Base-by-base conservation (phyloP, 2,888 invertebrate genomes). In the Nineta flava region DNA sequence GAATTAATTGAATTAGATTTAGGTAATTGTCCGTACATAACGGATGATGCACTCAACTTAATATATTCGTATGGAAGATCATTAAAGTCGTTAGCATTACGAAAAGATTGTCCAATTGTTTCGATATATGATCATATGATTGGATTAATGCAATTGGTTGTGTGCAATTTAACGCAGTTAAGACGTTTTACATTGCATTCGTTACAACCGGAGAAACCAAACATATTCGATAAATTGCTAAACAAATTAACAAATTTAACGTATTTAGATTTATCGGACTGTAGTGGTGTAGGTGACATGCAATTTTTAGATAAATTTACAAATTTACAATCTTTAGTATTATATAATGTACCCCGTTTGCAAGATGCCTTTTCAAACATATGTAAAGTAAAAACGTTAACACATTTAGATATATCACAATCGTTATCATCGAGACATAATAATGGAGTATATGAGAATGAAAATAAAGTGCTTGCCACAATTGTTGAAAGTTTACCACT, bases 381-480 rank as follows among this genome's bases (percentile, higher is more conserved):
- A 58, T 70, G 74, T 52, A 70, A 70, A 44, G 62, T 81, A 57
- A 68, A 64, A 32, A 70, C 71, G 54, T 70, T 76, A 59, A 77
- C 77, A 57, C 83, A 86, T 60, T 69, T 96, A 52, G 95, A 96
- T 67, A 78, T 96, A 55, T 92, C 93, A 0, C 83, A 86, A 56
- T 77, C 75, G 1, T 31, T 15, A 38, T 17, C 16, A 12, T 74
- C 76, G 59, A 76, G 78, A 52, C 77, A 80, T 44, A 76, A 81
- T 55, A 58, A 61, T 32, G 86, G 87, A 5, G 77, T 75, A 53
- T 94, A 83, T 64, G 72, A 75, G 34, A 76, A 82, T 57, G 87
- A 90, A 3, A 87, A 85, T 67, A 72, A 76, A 53, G 71, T 81
- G 31, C 68, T 97, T 40, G 70, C 77, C 17, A 73, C 74, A 56